Percentiles rank a stretch among this genome's conserved stretches.
phyloP scores from a whole-genome alignment of 2,113 vertebrate genomes.

The Deroptyus accipitrinus region DNA sequence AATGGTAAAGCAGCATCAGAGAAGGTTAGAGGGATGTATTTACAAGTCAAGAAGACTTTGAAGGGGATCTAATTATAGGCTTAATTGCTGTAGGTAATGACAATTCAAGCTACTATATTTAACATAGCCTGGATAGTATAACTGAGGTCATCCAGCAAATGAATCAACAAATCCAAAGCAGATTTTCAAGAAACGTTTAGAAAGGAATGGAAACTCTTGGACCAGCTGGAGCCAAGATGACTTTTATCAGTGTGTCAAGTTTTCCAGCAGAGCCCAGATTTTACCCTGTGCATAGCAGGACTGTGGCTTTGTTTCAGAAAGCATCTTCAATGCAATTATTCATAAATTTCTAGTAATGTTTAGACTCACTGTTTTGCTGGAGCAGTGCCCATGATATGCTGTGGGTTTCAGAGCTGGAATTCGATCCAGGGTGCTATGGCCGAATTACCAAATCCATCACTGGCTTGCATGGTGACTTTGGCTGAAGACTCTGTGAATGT shows the following conservation, averaged over 20 bases:
- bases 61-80: slow-evolving; percentile 59
- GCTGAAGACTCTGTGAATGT: background rate
- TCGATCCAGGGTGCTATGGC: background rate
- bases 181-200: background rate
- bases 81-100: slow-evolving; percentile 42
- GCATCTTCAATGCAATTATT: background rate
- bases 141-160: background rate
- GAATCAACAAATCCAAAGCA: slow-evolving; percentile 26
- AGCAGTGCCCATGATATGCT: background rate
- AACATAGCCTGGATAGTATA: slow-evolving; percentile 28
- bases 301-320: background rate
- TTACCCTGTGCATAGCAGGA: background rate
- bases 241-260: background rate
- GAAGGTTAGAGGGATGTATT: slow-evolving; percentile 36
- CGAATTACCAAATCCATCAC: background rate
- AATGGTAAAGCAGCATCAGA: slow-evolving; percentile 26
- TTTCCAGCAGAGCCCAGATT: background rate
- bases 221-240: background rate
- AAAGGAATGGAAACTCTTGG: background rate
- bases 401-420: background rate
- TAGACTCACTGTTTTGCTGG: background rate
- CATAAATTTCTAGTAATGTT: background rate
- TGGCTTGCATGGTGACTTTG: background rate
- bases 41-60: slow-evolving; percentile 53
- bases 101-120: slow-evolving; percentile 54